These are phyloP conservation scores for Tetranychus cinnabarinus DNA, from an alignment of 1,140 invertebrate species.

Conservation along the genomic window DNA sequence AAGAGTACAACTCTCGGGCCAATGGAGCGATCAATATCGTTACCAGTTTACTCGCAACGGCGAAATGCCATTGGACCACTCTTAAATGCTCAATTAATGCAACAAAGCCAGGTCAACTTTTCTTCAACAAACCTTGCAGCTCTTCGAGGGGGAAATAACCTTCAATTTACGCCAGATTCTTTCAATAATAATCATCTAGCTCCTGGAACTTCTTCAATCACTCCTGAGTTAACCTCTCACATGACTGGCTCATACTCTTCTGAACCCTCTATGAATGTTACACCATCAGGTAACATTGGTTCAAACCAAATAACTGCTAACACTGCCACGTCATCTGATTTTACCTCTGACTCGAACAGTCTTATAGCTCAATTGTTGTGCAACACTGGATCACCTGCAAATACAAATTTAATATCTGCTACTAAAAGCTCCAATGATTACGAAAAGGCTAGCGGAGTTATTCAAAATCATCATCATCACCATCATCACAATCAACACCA, in stretches of 20 bases:
- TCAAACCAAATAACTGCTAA: no score
- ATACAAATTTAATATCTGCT: not conserved
- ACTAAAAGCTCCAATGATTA: not conserved
- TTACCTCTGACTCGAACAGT: not conserved
- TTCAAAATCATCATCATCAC: not conserved
- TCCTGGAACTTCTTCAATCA: no score
- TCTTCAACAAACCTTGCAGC: not conserved
- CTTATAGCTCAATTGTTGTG: not conserved
- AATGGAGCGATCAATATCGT: not conserved
- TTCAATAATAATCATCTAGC: not conserved
- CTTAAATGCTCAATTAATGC: not conserved
- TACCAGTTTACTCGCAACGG: not conserved
- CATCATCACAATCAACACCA: not conserved
- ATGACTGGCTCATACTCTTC: no score
- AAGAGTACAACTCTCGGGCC: not conserved
- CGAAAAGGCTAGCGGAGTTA: not conserved
- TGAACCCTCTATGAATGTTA: no score
- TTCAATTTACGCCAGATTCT: no score
- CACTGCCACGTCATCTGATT: not conserved
- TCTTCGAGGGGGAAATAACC: no score
- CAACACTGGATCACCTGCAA: not conserved
- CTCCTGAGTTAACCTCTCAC: not conserved
- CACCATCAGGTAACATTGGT: no score
- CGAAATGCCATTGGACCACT: not conserved
- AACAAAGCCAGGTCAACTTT: not conserved